These are phyloP conservation scores for Trichosurus vulpecula DNA, from an alignment of 2,797 vertebrate genomes.

Conservation along the genomic window DNA sequence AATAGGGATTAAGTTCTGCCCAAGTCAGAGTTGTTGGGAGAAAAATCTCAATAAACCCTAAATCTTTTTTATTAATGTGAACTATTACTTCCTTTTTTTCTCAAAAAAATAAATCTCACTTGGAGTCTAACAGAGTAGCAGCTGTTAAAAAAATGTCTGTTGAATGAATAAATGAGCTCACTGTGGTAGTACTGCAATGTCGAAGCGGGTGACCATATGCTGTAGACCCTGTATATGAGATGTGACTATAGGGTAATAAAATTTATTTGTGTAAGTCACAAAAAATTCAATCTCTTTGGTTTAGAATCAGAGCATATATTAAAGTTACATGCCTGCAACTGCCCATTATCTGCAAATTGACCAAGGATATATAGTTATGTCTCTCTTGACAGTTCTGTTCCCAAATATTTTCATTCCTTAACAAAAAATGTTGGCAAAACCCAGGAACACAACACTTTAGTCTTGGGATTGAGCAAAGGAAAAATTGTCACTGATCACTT, in stretches of 20 bases:
- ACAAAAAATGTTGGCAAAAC: not conserved
- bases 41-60: not conserved
- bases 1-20: not conserved
- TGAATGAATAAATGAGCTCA: not conserved
- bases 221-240: not conserved
- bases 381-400: not conserved
- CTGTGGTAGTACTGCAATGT: not conserved
- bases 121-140: not conserved
- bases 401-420: conserved; percentile 15
- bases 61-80: not conserved
- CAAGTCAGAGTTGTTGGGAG: not conserved
- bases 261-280: not conserved
- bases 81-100: not conserved
- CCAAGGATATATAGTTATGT: not conserved
- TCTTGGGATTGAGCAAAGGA: conserved; percentile 1
- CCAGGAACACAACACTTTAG: not conserved
- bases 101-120: not conserved
- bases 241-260: conserved; percentile 13
- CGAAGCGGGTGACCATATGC: not conserved
- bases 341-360: not conserved
- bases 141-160: not conserved
- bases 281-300: not conserved
- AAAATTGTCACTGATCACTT: not conserved
- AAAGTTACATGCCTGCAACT: not conserved
- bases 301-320: not conserved